Evolutionary conservation across 2,797 vertebrate genomes (phyloP), one percentile per base, ranked within the genome.

Genomic region (Xyrichtys novacula): DNA sequence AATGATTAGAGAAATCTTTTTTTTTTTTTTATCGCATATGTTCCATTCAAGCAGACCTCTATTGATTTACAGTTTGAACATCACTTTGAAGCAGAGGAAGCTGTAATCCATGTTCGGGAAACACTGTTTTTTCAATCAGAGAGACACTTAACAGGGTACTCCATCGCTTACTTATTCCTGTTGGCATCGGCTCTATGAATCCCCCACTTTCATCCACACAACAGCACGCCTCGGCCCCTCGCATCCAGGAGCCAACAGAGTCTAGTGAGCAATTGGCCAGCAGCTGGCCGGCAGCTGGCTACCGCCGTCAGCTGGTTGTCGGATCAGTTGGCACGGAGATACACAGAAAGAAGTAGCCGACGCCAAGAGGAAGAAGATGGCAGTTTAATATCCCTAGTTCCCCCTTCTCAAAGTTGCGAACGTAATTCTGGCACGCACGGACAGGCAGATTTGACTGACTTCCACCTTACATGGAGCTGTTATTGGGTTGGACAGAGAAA

Each of bases 131-230:
- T 55, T 65, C 7, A 25, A n/a, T 36, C 23, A 43, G 36, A 72
- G 56, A 72, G 48, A 54, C 75, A 53, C 59, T 62, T 49, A 1
- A 19, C 6, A 5, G 15, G 38, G 40, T 17, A 47, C 72, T 55
- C 62, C 26, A 59, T 59, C 17, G 36, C 42, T 64, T 59, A 62
- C 59, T 54, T 62, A 55, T 61, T 76, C 67, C 54, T 61, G 34
- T 74, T 75, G 59, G 60, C 72, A 58, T 62, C 43, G 3, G 47
- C 46, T 80, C n/a, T 59, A 58, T 61, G 55, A 58, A 64, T 65
- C 31, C 49, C 15, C 22, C 56, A 36, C 73, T 80, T 79, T 60
- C 31, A 71, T 43, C 54, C 72, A 66, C 58, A 6, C 61, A 36
- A 54, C 55, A 48, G 16, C 59, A 49, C 16, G 8, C 32, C 44